Percentiles rank a stretch among this genome's conserved stretches.
These are phyloP conservation scores for Dolichomitus sp. DNA, from an alignment of 2,888 invertebrate genomes.

Conservation along the genomic window DNA sequence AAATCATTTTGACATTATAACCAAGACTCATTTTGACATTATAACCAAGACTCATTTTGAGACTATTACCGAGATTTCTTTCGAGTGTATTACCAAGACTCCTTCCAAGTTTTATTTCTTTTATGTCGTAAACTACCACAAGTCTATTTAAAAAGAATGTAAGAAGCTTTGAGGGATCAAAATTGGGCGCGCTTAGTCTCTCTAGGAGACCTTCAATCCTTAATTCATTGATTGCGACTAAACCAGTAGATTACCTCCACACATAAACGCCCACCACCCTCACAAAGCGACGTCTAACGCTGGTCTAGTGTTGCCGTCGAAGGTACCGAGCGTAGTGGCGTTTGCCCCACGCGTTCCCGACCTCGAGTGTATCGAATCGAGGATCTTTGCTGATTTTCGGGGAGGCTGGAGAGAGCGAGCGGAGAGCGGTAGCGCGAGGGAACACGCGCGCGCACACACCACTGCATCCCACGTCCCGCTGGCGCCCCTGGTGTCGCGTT, in stretches of 20 bases:
- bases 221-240: conserved; percentile 17
- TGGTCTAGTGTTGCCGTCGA: conserved; percentile 19
- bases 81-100: too few species aligned
- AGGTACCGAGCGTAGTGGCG: conserved; percentile 14
- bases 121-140: too few species aligned
- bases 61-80: too few species aligned
- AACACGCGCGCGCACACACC: conserved; percentile 65
- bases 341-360: conserved; percentile 74
- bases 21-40: too few species aligned
- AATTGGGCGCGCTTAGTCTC: background rate
- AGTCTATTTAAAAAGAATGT: too few species aligned
- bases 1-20: too few species aligned
- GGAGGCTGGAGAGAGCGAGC: conserved; percentile 72
- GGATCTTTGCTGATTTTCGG: conserved; percentile 84
- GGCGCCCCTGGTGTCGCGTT: conserved; percentile 65
- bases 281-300: conserved; percentile 17
- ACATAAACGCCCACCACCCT: background rate
- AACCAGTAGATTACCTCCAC: background rate
- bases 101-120: too few species aligned
- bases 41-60: too few species aligned
- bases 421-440: conserved; percentile 35
- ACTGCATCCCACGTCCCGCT: conserved; percentile 62
- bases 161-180: too few species aligned
- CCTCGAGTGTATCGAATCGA: conserved; percentile 81
- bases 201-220: background rate